Percentiles rank a stretch among this genome's conserved stretches.
These are phyloP conservation scores for Mimachlamys varia DNA, from an alignment of 2,888 invertebrate genomes.

Conservation along the genomic window DNA sequence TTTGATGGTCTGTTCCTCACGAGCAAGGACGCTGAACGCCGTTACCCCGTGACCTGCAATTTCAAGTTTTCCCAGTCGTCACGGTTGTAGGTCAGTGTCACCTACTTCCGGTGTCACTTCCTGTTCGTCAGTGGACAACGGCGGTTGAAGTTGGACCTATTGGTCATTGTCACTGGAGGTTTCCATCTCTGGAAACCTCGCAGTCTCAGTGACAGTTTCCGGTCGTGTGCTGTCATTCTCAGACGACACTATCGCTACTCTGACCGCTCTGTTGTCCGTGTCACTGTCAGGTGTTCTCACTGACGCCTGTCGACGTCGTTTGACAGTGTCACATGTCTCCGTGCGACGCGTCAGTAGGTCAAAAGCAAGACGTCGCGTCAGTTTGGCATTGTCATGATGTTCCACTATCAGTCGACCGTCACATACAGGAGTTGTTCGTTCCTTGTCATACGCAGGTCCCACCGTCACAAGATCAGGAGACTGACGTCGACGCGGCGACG, in stretches of 20 bases:
- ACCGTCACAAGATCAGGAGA: slow-evolving; percentile 1
- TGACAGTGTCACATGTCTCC: slow-evolving; percentile 41
- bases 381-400: slow-evolving; percentile 49
- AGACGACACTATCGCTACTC: slow-evolving; percentile 42
- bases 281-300: slow-evolving; percentile 56
- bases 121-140: slow-evolving; percentile 43
- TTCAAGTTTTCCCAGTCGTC: slow-evolving; percentile 41
- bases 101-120: slow-evolving; percentile 18
- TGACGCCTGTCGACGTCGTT: slow-evolving; percentile 41
- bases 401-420: slow-evolving; percentile 34
- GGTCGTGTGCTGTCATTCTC: slow-evolving; percentile 53
- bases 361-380: slow-evolving; percentile 38
- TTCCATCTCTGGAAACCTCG: not conserved
- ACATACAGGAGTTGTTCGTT: slow-evolving; percentile 40
- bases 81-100: slow-evolving; percentile 51
- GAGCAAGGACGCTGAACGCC: not conserved
- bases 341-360: slow-evolving; percentile 37
- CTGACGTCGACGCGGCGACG: slow-evolving; percentile 34
- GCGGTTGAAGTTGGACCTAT: slow-evolving; percentile 46
- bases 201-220: slow-evolving; percentile 48
- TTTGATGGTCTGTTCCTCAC: not conserved
- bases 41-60: not conserved
- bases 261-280: slow-evolving; percentile 51
- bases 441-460: slow-evolving; percentile 55
- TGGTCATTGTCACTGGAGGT: slow-evolving; percentile 56